These are phyloP conservation scores for Ahaetulla prasina DNA, from an alignment of 2,113 vertebrate genomes.

Conservation along the genomic window DNA sequence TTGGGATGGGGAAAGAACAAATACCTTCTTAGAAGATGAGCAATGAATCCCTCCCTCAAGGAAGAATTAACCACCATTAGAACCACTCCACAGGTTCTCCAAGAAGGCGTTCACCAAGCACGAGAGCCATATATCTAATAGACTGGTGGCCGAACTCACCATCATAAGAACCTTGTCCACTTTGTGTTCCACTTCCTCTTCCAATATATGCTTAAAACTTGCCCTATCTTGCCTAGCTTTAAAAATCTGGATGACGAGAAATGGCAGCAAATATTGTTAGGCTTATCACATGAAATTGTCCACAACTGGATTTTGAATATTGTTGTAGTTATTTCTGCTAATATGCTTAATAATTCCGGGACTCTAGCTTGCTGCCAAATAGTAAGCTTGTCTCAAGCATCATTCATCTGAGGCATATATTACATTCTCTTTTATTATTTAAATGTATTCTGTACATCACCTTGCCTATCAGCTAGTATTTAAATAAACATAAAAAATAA, in stretches of 20 bases:
- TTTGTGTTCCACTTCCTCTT: neutral
- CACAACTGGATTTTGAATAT: neutral
- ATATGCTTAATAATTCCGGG: neutral
- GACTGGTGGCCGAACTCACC: neutral
- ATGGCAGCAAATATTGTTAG: neutral
- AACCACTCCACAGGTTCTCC: neutral
- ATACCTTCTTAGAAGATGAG: too few relatives aligned
- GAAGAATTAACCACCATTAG: neutral
- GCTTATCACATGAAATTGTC: neutral
- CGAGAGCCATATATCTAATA: neutral
- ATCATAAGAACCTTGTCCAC: neutral
- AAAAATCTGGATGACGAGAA: neutral
- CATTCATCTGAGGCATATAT: neutral
- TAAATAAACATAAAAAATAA: neutral
- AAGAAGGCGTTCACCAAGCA: neutral
- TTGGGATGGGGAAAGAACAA: too few relatives aligned
- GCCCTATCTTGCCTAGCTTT: conserved; percentile 65
- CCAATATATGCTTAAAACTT: conserved; percentile 60
- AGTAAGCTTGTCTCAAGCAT: neutral
- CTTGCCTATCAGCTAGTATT: neutral
- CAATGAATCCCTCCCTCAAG: neutral
- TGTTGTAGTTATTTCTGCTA: neutral
- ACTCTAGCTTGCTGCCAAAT: neutral
- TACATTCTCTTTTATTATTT: neutral
- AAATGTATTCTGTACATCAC: neutral